phyloP scores from a whole-genome alignment of 2,888 invertebrate species.

The Crioceris asparagi region DNA sequence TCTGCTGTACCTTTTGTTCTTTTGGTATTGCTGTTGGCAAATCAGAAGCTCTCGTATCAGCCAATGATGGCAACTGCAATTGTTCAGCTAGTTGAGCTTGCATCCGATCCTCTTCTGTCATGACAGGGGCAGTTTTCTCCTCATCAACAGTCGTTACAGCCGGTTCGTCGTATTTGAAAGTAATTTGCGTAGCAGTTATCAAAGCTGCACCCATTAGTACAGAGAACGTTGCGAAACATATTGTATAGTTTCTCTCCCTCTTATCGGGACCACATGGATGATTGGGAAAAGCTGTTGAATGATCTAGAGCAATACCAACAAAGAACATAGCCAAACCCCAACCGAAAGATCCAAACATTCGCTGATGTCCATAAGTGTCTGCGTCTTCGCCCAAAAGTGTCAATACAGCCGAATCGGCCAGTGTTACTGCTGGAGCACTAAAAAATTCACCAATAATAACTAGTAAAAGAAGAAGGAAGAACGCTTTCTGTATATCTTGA shows the following conservation, averaged over 20 bases:
- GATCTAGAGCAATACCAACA: conserved; percentile 83
- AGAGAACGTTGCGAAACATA: conserved; percentile 96
- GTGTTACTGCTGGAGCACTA: conserved; percentile 88
- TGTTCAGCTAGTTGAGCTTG: conserved; percentile 78
- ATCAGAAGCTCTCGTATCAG: conserved; percentile 51
- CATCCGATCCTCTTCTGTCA: conserved; percentile 61
- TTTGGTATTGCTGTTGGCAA: conserved; percentile 33
- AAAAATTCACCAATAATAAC: conserved; percentile 97
- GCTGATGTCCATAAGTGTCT: conserved; percentile 72
- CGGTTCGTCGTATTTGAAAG: conserved; percentile 52
- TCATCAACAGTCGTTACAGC: conserved; percentile 15
- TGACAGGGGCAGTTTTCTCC: conserved; percentile 35
- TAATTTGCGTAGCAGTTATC: conserved; percentile 80
- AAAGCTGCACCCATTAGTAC: conserved; percentile 93
- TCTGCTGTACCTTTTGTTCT: conserved; percentile 39
- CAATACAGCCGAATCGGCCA: conserved; percentile 88
- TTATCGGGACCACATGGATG: conserved; percentile 84
- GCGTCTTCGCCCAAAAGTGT: conserved; percentile 82
- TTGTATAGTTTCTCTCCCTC: conserved; percentile 95
- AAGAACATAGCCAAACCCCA: conserved; percentile 99
- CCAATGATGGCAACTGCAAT: conserved; percentile 66
- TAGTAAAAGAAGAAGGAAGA: conserved; percentile 83
- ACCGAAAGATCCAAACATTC: conserved; percentile 57
- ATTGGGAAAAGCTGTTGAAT: conserved; percentile 89
- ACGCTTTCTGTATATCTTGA: conserved; percentile 69